These are phyloP conservation scores for Dynastes tityus DNA, from an alignment of 2,888 invertebrate species.

Conservation along the genomic window DNA sequence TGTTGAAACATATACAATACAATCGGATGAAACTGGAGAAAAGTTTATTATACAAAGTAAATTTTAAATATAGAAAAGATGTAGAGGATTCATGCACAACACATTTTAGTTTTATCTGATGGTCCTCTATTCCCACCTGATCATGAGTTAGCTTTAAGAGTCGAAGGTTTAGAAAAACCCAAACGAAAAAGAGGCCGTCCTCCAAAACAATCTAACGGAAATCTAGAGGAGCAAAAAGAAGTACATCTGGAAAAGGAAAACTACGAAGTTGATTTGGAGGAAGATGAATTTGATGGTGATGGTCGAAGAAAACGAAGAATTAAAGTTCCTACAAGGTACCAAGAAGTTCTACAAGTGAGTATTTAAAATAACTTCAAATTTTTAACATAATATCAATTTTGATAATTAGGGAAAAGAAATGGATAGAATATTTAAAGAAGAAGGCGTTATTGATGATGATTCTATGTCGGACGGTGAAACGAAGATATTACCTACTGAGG, in stretches of 20 bases:
- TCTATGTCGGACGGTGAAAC: conserved; percentile 71
- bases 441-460: conserved; percentile 79
- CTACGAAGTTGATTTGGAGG: conserved; percentile 59
- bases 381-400: not conserved
- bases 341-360: conserved; percentile 76
- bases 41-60: conserved; percentile 73
- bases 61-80: conserved; percentile 12
- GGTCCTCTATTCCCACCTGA: conserved; percentile 78
- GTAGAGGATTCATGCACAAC: not conserved
- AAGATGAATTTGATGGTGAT: conserved; percentile 69
- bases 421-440: conserved; percentile 81
- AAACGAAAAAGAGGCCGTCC: conserved; percentile 81
- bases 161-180: conserved; percentile 78
- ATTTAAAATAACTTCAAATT: conserved; percentile 48
- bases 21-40: conserved; percentile 67
- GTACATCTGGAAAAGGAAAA: conserved; percentile 47
- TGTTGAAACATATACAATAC: conserved; percentile 66
- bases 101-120: conserved; percentile 73
- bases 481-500: conserved; percentile 60
- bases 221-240: conserved; percentile 55
- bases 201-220: conserved; percentile 71
- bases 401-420: conserved; percentile 79
- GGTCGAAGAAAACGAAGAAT: conserved; percentile 76
- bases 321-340: conserved; percentile 78
- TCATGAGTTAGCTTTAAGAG: conserved; percentile 77